Base-by-base conservation (phyloP, 2,113 vertebrate species). In the Lucifuga dentata region DNA sequence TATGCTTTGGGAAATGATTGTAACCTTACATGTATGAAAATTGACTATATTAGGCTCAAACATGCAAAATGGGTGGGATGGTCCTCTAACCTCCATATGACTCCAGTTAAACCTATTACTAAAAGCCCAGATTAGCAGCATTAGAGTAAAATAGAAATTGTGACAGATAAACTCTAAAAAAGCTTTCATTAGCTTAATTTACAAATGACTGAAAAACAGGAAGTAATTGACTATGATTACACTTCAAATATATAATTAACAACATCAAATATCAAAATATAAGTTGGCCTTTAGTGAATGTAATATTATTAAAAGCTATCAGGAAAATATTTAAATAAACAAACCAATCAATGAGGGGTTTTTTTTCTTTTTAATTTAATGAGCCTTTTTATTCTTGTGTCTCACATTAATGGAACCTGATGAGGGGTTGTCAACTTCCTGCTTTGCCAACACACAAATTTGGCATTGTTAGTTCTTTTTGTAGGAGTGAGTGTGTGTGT, bases 351-450 rank as follows among this genome's bases (percentile, higher is more conserved):
- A 44, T 57, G 49, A 40, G 52, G 5, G 33, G 4, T 10, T n/a
- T n/a, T n/a, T n/a, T n/a, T n/a, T n/a, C n/a, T n/a, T 50, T 72
- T 51, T 55, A 40, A 35, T 39, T 17, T 59, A 16, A 12, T 61
- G 41, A 52, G 36, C 8, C 32, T 68, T 23, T 64, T 35, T 66
- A 13, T 38, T 55, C 67, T 35, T 62, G 11, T 63, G 49, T 81
- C 61, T 86, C 73, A 80, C 78, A 78, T 72, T 80, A 78, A 82
- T 86, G 57, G 72, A 52, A 78, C 68, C 48, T 67, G 71, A 87
- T 84, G 56, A 77, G 59, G 29, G 68, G 62, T 81, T 84, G 70
- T 81, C 61, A 1, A 36, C 56, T 66, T 76, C 51, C 46, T 60
- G 61, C 57, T 76, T 72, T 65, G 73, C 81, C 73, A 86, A 65